Evolutionary conservation across 2,888 invertebrate species (phyloP).

Genomic region (Drosophila tanythrix): DNA sequence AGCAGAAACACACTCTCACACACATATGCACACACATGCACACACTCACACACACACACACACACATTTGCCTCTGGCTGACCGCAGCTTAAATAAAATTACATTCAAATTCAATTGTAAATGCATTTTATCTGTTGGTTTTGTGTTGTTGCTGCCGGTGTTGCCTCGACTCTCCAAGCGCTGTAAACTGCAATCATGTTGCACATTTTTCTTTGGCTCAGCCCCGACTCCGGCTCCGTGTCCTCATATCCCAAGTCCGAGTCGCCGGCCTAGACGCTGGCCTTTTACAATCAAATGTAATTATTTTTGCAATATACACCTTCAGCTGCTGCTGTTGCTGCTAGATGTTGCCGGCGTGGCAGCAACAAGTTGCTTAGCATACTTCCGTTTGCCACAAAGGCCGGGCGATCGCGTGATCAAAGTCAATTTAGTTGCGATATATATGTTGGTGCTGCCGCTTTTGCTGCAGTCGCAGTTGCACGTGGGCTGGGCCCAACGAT

Average conservation of each 20-base stretch:
- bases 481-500: slow-evolving; percentile 78
- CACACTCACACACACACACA: slow-evolving; percentile 22
- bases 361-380: slow-evolving; percentile 82
- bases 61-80: slow-evolving; percentile 70
- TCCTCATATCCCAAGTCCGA: slow-evolving; percentile 27
- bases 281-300: slow-evolving; percentile 83
- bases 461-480: slow-evolving; percentile 61
- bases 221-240: slow-evolving; percentile 29
- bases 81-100: slow-evolving; percentile 82
- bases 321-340: slow-evolving; percentile 66
- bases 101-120: slow-evolving; percentile 84
- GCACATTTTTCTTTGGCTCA: slow-evolving; percentile 81
- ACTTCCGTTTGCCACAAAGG: slow-evolving; percentile 82
- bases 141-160: slow-evolving; percentile 57
- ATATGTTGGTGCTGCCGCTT: slow-evolving; percentile 51
- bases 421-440: slow-evolving; percentile 84
- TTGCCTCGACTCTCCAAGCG: slow-evolving; percentile 49
- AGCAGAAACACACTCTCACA: slow-evolving; percentile 20
- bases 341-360: slow-evolving; percentile 63
- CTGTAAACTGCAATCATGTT: slow-evolving; percentile 83
- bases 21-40: background rate
- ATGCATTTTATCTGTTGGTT: slow-evolving; percentile 83
- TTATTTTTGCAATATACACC: slow-evolving; percentile 81
- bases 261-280: slow-evolving; percentile 65
- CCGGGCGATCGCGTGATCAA: slow-evolving; percentile 84